Percentiles rank a stretch among this genome's conserved stretches.
These are phyloP conservation scores for Agrochola lychnidis DNA, from an alignment of 2,888 invertebrate species.

Conservation along the genomic window DNA sequence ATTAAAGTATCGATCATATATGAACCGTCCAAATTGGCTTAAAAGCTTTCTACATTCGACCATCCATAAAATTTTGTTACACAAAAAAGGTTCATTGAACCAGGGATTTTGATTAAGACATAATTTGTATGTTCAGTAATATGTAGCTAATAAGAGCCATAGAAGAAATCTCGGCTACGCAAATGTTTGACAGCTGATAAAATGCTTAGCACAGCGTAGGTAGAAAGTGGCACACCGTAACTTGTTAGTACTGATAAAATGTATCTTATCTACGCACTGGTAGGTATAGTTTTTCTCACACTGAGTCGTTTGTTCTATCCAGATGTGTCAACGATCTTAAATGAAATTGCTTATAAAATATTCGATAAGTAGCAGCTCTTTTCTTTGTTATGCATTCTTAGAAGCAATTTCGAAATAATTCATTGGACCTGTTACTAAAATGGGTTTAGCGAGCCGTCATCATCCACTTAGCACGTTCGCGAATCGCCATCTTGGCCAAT, in stretches of 20 bases:
- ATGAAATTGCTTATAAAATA: slow-evolving; percentile 32
- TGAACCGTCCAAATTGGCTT: slow-evolving; percentile 56
- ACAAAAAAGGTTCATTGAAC: slow-evolving; percentile 61
- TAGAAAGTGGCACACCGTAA: slow-evolving; percentile 79
- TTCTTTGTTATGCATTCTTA: slow-evolving; percentile 28
- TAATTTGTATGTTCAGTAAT: slow-evolving; percentile 69
- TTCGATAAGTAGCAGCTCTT: slow-evolving; percentile 32
- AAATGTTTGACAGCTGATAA: slow-evolving; percentile 85
- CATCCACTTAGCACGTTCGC: slow-evolving; percentile 88
- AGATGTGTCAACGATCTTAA: slow-evolving; percentile 55
- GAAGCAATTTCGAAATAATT: slow-evolving; percentile 49
- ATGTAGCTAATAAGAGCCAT: slow-evolving; percentile 64
- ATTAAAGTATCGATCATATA: slow-evolving; percentile 66
- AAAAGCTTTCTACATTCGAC: slow-evolving; percentile 59
- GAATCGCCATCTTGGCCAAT: slow-evolving; percentile 86
- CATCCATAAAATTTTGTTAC: slow-evolving; percentile 42
- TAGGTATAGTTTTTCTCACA: slow-evolving; percentile 71
- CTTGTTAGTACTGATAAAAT: slow-evolving; percentile 75
- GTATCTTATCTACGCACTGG: slow-evolving; percentile 77
- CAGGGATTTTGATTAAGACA: slow-evolving; percentile 59
- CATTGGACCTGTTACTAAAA: slow-evolving; percentile 70
- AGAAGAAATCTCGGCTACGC: slow-evolving; percentile 82
- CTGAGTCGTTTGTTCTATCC: slow-evolving; percentile 45
- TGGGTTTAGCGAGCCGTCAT: slow-evolving; percentile 80
- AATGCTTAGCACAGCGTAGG: slow-evolving; percentile 74